A percentile compares a stretch with the other conserved stretches of the same genome.
Conservation (phyloP, 2,113 vertebrate species). For the Gallinago media region DNA sequence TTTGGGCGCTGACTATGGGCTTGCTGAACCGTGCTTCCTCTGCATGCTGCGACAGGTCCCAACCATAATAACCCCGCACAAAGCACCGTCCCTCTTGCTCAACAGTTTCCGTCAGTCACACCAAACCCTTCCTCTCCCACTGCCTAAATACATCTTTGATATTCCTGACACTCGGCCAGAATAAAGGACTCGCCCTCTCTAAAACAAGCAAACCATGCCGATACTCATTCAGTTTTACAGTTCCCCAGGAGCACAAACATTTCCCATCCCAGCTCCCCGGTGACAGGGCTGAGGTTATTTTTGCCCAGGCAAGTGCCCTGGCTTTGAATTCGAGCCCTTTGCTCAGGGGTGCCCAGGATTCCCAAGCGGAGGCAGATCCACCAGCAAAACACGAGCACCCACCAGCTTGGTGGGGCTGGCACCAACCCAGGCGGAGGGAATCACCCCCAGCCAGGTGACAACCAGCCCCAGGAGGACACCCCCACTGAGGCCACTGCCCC, state of each 20-base stretch:
- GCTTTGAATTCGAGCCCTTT: background rate
- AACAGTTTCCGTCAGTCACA: slow-evolving; percentile 29
- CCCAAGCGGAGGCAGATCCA: background rate
- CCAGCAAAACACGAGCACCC: background rate
- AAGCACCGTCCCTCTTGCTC: slow-evolving; percentile 13
- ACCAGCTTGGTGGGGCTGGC: background rate
- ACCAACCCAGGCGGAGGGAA: background rate
- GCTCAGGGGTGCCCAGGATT: fast-evolving
- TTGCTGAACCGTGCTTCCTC: slow-evolving; percentile 42
- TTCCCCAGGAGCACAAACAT: background rate
- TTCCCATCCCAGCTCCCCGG: background rate
- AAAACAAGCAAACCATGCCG: background rate
- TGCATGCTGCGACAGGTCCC: slow-evolving; percentile 30
- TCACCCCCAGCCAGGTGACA: background rate
- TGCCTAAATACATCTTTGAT: slow-evolving; percentile 3
- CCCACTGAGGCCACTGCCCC: fast-evolving
- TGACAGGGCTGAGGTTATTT: background rate
- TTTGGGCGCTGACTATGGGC: background rate
- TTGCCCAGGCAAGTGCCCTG: background rate
- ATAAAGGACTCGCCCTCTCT: background rate
- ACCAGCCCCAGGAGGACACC: background rate
- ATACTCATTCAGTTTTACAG: background rate
- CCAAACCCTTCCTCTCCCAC: background rate
- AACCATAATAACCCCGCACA: background rate
- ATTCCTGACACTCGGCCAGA: background rate